Conservation (phyloP, 2,888 invertebrate species). For the Merodon equestris region DNA sequence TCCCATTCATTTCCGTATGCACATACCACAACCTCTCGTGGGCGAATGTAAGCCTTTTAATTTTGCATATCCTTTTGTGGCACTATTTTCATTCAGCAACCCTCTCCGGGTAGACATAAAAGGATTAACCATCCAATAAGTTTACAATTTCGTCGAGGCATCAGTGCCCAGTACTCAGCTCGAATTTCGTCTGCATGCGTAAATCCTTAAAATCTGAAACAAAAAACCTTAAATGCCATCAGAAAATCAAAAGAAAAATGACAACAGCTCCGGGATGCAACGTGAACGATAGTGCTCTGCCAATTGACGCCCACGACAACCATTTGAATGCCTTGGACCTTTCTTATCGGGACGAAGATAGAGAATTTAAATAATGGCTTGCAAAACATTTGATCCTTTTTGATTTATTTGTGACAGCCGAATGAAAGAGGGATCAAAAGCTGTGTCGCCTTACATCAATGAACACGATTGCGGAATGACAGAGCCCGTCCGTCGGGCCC, state of each 20-base stretch:
- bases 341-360: conserved; percentile 27
- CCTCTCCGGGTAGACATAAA: conserved; percentile 47
- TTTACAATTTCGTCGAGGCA: conserved; percentile 66
- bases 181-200: conserved; percentile 58
- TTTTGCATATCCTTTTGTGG: conserved; percentile 62
- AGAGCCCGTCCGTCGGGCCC: not conserved
- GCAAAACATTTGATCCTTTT: conserved; percentile 60
- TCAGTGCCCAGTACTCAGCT: conserved; percentile 60
- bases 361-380: too few relatives aligned
- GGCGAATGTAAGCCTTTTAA: too few relatives aligned
- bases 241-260: conserved; percentile 19
- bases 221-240: conserved; percentile 43
- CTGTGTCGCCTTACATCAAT: conserved; percentile 43
- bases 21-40: too few relatives aligned
- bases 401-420: conserved; percentile 48
- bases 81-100: conserved; percentile 10
- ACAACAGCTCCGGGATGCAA: not conserved
- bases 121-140: conserved; percentile 66
- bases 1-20: conserved; percentile 30
- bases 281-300: conserved; percentile 16
- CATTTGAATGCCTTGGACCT: conserved; percentile 41
- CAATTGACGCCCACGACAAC: conserved; percentile 37
- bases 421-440: conserved; percentile 52
- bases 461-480: conserved; percentile 19
- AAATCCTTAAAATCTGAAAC: conserved; percentile 57